A percentile compares a stretch with the other conserved stretches of the same genome.
These are phyloP conservation scores for Hylaeus anthracinus DNA, from an alignment of 1,140 invertebrate genomes.

Conservation along the genomic window DNA sequence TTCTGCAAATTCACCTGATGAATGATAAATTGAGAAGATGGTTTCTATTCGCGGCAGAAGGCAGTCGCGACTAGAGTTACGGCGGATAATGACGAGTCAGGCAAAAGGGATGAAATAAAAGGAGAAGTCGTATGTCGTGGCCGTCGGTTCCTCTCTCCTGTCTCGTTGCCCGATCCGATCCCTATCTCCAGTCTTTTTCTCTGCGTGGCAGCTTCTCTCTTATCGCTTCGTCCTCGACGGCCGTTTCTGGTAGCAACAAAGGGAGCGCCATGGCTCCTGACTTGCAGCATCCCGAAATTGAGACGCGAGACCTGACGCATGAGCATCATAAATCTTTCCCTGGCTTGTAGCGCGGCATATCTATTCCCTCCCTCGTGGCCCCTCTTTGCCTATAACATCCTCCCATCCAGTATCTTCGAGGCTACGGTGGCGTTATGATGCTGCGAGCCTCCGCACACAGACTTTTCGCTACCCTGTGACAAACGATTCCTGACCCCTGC, in stretches of 20 bases:
- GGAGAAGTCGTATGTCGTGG: conserved; percentile 16
- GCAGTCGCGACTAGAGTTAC: conserved; percentile 3
- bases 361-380: conserved; percentile 47
- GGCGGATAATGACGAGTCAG: conserved; percentile 25
- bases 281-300: conserved; percentile 66
- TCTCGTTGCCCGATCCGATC: conserved; percentile 27
- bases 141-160: conserved; percentile 6
- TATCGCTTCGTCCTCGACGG: conserved; percentile 42
- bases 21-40: too few relatives aligned
- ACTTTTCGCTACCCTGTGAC: conserved; percentile 17
- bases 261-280: conserved; percentile 41
- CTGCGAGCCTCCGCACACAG: background rate
- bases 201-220: conserved; percentile 32
- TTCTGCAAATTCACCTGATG: too few relatives aligned
- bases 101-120: conserved; percentile 5
- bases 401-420: conserved; percentile 20
- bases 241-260: conserved; percentile 52
- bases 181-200: conserved; percentile 36
- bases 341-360: conserved; percentile 54
- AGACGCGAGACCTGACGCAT: conserved; percentile 66
- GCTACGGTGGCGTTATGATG: background rate
- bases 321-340: conserved; percentile 66
- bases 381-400: conserved; percentile 31
- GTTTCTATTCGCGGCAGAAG: background rate
- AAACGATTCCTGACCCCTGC: conserved; percentile 6